Evolutionary conservation across 2,888 invertebrate species (phyloP).

Genomic region (Plagiodera versicolora): DNA sequence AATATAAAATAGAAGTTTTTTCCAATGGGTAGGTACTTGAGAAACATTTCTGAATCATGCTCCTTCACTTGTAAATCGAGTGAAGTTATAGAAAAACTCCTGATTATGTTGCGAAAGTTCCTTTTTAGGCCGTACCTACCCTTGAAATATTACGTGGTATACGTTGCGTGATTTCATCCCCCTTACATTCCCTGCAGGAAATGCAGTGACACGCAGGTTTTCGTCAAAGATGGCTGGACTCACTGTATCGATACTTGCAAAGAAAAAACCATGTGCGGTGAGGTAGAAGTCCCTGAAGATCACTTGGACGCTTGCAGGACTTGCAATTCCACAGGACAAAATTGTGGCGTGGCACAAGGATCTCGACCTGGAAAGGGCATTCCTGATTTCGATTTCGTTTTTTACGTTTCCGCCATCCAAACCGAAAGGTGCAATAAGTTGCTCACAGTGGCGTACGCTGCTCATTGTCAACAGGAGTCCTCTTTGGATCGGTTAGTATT

Average conservation of each 20-base stretch:
- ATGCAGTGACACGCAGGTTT: conserved; percentile 86
- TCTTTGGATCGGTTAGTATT: conserved; percentile 69
- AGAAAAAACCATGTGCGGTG: conserved; percentile 90
- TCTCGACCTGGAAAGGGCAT: conserved; percentile 69
- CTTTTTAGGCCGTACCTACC: no score
- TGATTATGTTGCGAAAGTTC: no score
- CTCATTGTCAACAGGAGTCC: conserved; percentile 96
- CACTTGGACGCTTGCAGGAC: conserved; percentile 92
- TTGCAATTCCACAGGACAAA: conserved; percentile 84
- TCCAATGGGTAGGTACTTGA: no score
- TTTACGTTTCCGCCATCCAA: conserved; percentile 94
- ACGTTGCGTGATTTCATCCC: background rate
- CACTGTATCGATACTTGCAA: conserved; percentile 88
- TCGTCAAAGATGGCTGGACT: conserved; percentile 78
- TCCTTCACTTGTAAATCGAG: no score
- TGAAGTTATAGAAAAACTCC: no score
- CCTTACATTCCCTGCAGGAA: conserved; percentile 63
- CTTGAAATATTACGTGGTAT: no score
- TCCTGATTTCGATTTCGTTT: conserved; percentile 87
- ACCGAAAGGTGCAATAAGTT: conserved; percentile 91
- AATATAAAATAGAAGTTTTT: no score
- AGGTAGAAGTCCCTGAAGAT: conserved; percentile 88
- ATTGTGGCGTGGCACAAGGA: conserved; percentile 66
- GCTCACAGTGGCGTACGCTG: conserved; percentile 94
- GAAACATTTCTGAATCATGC: no score